Percentiles rank a stretch among this genome's conserved stretches.
Conservation (phyloP, 2,113 vertebrate species). For the Scalopus aquaticus region DNA sequence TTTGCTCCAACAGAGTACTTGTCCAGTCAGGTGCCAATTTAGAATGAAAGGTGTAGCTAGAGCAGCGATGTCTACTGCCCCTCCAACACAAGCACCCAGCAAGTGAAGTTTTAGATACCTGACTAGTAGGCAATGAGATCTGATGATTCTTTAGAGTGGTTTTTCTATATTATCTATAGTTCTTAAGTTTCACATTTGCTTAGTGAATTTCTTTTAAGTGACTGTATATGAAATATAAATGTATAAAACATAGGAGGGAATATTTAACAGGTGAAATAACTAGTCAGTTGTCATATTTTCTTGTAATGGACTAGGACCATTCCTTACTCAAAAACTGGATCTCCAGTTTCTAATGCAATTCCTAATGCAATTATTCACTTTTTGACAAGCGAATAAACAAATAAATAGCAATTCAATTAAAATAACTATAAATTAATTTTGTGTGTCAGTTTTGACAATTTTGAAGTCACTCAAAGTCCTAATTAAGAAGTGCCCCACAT, state of each 20-base stretch:
- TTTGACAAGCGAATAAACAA: background rate
- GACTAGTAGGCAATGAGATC: background rate
- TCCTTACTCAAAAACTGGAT: too few relatives aligned
- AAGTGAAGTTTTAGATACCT: background rate
- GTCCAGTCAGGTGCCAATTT: background rate
- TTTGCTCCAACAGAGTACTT: background rate
- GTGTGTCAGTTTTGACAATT: background rate
- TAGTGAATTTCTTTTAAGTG: background rate
- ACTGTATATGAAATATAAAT: background rate
- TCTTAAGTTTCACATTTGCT: conserved; percentile 17
- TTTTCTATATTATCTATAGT: background rate
- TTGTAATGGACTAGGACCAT: background rate
- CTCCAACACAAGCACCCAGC: too few relatives aligned
- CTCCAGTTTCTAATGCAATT: background rate
- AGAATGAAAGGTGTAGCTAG: background rate
- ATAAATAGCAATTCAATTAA: background rate
- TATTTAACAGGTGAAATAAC: background rate
- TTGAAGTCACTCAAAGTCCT: background rate
- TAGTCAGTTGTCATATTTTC: background rate
- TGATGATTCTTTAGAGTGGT: background rate
- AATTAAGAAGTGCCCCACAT: background rate
- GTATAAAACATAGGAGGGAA: background rate
- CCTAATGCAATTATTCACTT: too few relatives aligned
- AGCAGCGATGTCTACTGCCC: too few relatives aligned
- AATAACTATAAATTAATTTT: background rate